Base-by-base conservation (phyloP, 2,888 invertebrate species). In the Drosophila kambysellisi region DNA sequence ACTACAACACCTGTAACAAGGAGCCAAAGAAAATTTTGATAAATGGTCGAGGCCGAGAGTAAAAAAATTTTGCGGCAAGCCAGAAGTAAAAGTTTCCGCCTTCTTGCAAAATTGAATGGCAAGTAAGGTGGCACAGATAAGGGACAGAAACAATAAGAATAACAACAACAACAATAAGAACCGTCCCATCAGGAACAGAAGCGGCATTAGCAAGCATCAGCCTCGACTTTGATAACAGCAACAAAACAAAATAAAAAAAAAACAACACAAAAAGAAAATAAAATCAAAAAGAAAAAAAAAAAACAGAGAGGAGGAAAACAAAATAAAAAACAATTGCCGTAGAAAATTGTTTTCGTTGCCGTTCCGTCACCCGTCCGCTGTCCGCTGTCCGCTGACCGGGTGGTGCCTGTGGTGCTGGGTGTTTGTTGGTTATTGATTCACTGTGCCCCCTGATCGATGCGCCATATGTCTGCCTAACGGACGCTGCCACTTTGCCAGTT, bases 1-100 rank as follows among this genome's bases (percentile, higher is more conserved):
- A 46, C 25, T 46, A 15, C 8, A 39, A 56, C 41, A 57, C 57
- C 29, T 32, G 33, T 30, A 60, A 41, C 37, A 54, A 54, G 25
- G 59, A 35, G 52, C 29, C 9, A 70, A 25, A 41, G 35, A 64
- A 54, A 64, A 57, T 52, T 66, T 74, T 81, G 81, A 81, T 81
- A 83, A 81, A 81, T 83, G 84, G 82, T 56, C 71, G 20, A 25
- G 20, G 71, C 37, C 48, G 46, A 64, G 60, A 79, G 73, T 70
- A 64, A 63, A 76, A 67, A 53, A 53, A 33, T 11, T 70, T 70
- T 79, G 76, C 66, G 84, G 79, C 85, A 72, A 79, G 76, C 68
- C 74, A 74, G 73, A 79, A 84, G 79, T 81, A 82, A 83, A 81
- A 83, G 80, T 82, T 77, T 66, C 39, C 67, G 67, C 37, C 63